Percentiles rank a stretch among this genome's conserved stretches.
phyloP scores from a whole-genome alignment of 2,797 vertebrate species.

The Cercopithecus neglectus region DNA sequence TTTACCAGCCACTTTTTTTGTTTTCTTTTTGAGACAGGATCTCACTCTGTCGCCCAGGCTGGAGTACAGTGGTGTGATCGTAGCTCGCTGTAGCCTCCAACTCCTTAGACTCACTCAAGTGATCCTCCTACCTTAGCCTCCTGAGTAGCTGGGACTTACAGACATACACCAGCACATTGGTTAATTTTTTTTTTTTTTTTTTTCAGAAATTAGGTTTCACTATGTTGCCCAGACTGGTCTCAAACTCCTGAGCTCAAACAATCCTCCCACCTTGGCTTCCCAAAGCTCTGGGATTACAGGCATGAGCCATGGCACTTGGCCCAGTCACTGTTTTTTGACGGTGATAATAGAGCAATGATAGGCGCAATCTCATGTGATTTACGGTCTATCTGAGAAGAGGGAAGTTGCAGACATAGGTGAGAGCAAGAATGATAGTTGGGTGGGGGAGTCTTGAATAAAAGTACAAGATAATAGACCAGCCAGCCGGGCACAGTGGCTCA shows the following conservation, averaged over 20 bases:
- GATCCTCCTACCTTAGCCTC: not conserved
- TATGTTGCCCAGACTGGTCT: not conserved
- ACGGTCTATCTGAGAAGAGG: not conserved
- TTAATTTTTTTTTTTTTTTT: not conserved
- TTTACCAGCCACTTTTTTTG: not conserved
- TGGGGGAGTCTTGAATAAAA: not conserved
- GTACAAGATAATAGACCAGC: not conserved
- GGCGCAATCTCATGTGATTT: accelerated
- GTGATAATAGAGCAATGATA: not conserved
- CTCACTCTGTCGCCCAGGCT: not conserved
- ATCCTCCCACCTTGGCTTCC: not conserved
- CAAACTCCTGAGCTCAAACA: not conserved
- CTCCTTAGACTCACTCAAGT: not conserved
- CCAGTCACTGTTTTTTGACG: not conserved
- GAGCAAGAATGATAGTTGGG: not conserved
- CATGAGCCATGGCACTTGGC: not conserved
- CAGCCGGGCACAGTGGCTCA: accelerated
- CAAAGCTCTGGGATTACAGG: not conserved
- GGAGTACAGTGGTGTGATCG: not conserved
- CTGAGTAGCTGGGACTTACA: not conserved
- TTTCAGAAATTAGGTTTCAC: not conserved
- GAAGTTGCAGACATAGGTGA: not conserved
- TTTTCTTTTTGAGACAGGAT: not conserved
- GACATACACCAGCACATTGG: too few relatives aligned
- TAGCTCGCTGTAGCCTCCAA: not conserved